phyloP scores from a whole-genome alignment of 2,888 invertebrate genomes.

The Cantharis flavilabris region DNA sequence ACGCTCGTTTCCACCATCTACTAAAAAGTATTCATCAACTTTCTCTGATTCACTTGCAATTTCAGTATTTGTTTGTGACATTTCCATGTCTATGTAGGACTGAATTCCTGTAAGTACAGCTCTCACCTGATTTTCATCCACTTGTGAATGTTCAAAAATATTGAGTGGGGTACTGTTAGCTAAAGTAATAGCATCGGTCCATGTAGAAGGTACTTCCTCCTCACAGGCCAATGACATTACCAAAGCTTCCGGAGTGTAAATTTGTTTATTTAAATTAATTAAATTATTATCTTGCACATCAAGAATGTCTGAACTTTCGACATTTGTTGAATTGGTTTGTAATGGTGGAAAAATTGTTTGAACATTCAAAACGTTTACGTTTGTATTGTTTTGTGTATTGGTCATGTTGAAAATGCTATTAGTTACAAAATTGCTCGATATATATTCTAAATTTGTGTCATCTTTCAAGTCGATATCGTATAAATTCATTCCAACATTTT shows the following conservation, averaged over 20 bases:
- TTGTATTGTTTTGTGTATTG: slow-evolving; percentile 23
- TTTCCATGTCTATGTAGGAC: slow-evolving; percentile 57
- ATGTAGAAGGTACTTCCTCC: slow-evolving; percentile 74
- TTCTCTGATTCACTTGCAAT: background rate
- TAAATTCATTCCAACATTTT: slow-evolving; percentile 51
- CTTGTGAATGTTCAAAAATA: slow-evolving; percentile 61
- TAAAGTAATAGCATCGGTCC: slow-evolving; percentile 74
- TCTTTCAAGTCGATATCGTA: slow-evolving; percentile 44
- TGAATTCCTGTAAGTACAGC: slow-evolving; percentile 70
- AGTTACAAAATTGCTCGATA: slow-evolving; percentile 39
- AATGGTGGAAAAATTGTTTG: slow-evolving; percentile 34
- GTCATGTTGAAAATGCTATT: slow-evolving; percentile 34
- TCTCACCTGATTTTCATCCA: slow-evolving; percentile 61
- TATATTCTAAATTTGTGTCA: slow-evolving; percentile 22
- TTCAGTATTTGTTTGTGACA: slow-evolving; percentile 35
- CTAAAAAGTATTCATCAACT: slow-evolving; percentile 25
- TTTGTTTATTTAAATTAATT: slow-evolving; percentile 44
- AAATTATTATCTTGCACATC: slow-evolving; percentile 21
- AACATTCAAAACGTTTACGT: slow-evolving; percentile 43
- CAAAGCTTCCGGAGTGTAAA: slow-evolving; percentile 63
- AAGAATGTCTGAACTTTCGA: background rate
- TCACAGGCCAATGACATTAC: slow-evolving; percentile 76
- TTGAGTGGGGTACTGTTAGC: slow-evolving; percentile 68
- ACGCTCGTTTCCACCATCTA: background rate
- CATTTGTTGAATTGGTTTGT: background rate